Evolutionary conservation across 2,113 vertebrate species (phyloP).

Genomic region (Origma solitaria): DNA sequence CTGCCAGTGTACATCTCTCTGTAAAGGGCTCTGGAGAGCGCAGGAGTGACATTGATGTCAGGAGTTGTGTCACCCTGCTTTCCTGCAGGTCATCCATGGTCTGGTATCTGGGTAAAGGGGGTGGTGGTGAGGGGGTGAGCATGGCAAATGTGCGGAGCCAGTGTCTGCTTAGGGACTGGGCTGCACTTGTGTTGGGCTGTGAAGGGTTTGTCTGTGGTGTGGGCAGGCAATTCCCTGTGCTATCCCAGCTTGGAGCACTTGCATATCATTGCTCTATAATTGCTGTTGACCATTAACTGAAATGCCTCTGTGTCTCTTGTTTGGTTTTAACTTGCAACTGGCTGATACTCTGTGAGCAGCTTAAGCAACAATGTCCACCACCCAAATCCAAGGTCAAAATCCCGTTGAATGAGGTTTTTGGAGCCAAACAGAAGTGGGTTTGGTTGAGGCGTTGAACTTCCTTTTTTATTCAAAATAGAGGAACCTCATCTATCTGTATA

Average conservation of each 20-base stretch:
- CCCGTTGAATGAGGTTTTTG: neutral
- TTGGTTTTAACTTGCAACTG: constrained; percentile 12
- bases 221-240: neutral
- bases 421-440: neutral
- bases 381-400: neutral
- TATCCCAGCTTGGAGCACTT: neutral
- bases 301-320: neutral
- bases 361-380: neutral
- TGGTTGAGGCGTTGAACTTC: neutral
- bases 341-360: neutral
- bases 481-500: neutral
- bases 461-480: neutral
- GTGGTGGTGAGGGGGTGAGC: neutral
- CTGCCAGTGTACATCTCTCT: neutral
- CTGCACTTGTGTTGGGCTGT: neutral
- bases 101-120: neutral
- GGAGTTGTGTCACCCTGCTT: neutral
- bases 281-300: constrained; percentile 9
- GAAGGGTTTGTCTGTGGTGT: neutral
- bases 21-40: neutral
- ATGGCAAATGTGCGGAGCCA: neutral
- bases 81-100: neutral
- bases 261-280: neutral
- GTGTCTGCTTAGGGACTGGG: neutral
- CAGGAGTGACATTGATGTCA: neutral